Percentiles rank a stretch among this genome's conserved stretches.
These are phyloP conservation scores for Arctocebus calabarensis DNA, from an alignment of 2,797 vertebrate species.

Conservation along the genomic window DNA sequence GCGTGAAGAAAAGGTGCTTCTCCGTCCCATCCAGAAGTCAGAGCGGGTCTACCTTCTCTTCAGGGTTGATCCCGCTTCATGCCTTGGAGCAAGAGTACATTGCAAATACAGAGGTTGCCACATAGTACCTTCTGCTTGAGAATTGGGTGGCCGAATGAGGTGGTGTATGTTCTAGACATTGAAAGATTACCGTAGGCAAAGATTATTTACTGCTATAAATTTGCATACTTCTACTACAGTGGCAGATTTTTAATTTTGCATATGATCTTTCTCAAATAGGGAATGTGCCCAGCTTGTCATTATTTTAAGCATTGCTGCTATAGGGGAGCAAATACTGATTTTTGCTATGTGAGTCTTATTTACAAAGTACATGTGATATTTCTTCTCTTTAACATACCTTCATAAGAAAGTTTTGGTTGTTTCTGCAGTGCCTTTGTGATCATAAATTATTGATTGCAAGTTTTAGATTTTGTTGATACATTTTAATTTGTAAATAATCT, in stretches of 20 bases:
- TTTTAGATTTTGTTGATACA: not conserved
- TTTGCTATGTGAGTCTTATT: slow-evolving; percentile 28
- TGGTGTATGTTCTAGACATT: not conserved
- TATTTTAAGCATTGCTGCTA: slow-evolving; percentile 60
- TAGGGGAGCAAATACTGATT: slow-evolving; percentile 63
- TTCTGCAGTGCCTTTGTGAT: not conserved
- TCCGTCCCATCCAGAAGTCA: not conserved
- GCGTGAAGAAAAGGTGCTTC: not conserved
- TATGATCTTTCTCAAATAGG: slow-evolving; percentile 41
- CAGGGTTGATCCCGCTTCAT: not conserved
- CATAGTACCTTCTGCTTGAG: not conserved
- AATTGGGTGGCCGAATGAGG: not conserved
- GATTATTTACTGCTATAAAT: slow-evolving; percentile 49
- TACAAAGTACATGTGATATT: not conserved
- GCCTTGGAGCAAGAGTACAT: not conserved
- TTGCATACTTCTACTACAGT: slow-evolving; percentile 36
- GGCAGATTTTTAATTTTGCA: slow-evolving; percentile 65
- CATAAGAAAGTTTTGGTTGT: not conserved
- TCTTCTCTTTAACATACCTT: slow-evolving; percentile 22
- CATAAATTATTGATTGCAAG: not conserved
- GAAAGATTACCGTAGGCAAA: slow-evolving; percentile 24
- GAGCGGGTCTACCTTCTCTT: not conserved
- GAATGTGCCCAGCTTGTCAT: not conserved
- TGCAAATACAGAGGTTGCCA: not conserved
- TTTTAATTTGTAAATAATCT: slow-evolving; percentile 39